phyloP scores from a whole-genome alignment of 2,888 invertebrate genomes.

The Phalera bucephala region DNA sequence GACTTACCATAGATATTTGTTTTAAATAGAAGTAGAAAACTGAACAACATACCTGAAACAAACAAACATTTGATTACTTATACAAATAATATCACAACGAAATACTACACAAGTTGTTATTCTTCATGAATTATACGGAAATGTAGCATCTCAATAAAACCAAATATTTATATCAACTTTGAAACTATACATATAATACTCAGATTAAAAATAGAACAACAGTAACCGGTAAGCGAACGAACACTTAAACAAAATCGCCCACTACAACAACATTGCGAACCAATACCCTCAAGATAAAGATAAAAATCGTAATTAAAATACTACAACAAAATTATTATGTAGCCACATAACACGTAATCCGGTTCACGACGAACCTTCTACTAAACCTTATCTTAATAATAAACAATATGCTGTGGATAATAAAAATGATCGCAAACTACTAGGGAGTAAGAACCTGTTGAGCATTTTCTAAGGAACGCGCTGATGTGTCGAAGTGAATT shows the following conservation, averaged over 20 bases:
- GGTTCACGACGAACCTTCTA: conserved; percentile 13
- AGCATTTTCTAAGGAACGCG: not conserved
- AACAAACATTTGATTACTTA: too few relatives aligned
- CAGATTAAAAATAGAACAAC: too few relatives aligned
- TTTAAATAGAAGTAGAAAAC: too few relatives aligned
- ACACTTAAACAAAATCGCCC: too few relatives aligned
- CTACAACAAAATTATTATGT: conserved; percentile 22
- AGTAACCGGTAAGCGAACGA: too few relatives aligned
- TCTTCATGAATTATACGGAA: too few relatives aligned
- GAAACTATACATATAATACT: too few relatives aligned
- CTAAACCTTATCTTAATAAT: conserved; percentile 10
- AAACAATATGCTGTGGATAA: conserved; percentile 13
- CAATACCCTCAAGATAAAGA: conserved; percentile 3
- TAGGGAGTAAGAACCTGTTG: conserved; percentile 25
- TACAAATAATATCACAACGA: too few relatives aligned
- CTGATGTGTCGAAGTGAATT: not conserved
- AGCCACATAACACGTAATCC: conserved; percentile 13
- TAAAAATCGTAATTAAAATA: conserved; percentile 33
- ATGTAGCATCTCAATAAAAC: too few relatives aligned
- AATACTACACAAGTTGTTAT: too few relatives aligned
- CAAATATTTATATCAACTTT: too few relatives aligned
- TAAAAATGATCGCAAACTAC: conserved; percentile 8
- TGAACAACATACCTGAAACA: conserved; percentile 14
- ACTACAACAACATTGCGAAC: not conserved
- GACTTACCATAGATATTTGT: too few relatives aligned